Conservation (phyloP, 2,888 invertebrate species). For the Athalia cordata region DNA sequence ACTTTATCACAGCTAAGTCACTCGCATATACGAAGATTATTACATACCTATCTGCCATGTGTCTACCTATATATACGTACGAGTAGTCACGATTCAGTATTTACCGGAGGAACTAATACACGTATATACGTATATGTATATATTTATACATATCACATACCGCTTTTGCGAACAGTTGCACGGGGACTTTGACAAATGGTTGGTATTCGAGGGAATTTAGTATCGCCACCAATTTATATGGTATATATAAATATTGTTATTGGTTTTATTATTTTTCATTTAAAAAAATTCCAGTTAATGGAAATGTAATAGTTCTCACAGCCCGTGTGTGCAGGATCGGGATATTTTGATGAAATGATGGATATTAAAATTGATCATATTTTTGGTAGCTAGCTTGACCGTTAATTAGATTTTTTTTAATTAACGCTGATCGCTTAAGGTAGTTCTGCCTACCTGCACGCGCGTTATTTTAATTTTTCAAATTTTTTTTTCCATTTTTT, state of each 20-base stretch:
- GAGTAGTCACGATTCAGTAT: conserved; percentile 21
- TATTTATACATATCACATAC: too few species aligned
- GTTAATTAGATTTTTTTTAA: conserved; percentile 6
- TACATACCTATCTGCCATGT: too few species aligned
- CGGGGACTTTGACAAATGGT: conserved; percentile 36
- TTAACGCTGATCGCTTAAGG: neutral
- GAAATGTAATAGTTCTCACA: too few species aligned
- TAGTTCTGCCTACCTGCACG: neutral
- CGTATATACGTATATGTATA: too few species aligned
- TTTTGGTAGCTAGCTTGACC: neutral
- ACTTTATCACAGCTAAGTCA: conserved; percentile 35
- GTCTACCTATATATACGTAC: conserved; percentile 25
- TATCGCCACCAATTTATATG: neutral
- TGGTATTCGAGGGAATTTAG: conserved; percentile 31
- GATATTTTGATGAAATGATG: neutral
- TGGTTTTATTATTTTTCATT: too few species aligned
- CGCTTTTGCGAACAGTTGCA: conserved; percentile 39
- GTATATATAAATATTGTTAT: neutral
- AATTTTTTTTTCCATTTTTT: too few species aligned
- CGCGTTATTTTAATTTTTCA: neutral
- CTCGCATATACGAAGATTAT: conserved; percentile 24
- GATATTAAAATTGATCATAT: conserved; percentile 5
- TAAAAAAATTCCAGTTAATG: too few species aligned
- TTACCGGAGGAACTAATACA: neutral
- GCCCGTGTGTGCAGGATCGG: too few species aligned